These are phyloP conservation scores for Drosophila kikkawai DNA, from an alignment of 1,140 invertebrate genomes.

Conservation along the genomic window DNA sequence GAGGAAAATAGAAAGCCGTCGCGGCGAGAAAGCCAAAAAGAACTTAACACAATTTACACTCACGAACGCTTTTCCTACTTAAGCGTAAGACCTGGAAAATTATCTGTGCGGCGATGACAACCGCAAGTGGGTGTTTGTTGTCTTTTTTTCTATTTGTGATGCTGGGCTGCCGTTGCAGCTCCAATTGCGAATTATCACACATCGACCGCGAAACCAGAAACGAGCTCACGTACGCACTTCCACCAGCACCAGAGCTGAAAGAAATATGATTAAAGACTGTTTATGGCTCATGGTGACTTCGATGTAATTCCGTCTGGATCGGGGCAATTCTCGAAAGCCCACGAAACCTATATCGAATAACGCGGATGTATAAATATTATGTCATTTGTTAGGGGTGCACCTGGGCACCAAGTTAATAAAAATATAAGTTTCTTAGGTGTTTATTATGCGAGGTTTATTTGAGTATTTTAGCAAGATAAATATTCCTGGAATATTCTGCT, in stretches of 20 bases:
- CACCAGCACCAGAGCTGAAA: constrained; percentile 9
- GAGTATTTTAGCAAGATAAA: background rate
- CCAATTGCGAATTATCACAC: constrained; percentile 75
- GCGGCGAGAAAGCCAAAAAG: constrained; percentile 73
- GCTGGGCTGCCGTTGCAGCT: constrained; percentile 55
- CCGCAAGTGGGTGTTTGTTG: constrained; percentile 71
- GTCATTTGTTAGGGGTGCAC: background rate
- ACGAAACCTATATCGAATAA: constrained; percentile 21
- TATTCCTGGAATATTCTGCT: background rate
- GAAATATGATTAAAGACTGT: constrained; percentile 29
- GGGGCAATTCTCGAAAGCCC: constrained; percentile 14
- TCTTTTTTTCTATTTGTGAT: constrained; percentile 5
- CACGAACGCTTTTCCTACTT: constrained; percentile 76
- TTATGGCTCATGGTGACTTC: constrained; percentile 16
- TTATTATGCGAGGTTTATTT: background rate
- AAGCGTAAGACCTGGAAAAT: constrained; percentile 72
- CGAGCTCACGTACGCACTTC: constrained; percentile 54
- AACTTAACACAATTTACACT: constrained; percentile 83
- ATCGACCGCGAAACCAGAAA: constrained; percentile 68
- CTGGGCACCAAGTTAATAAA: background rate
- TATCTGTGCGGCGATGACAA: constrained; percentile 59
- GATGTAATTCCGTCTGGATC: constrained; percentile 24
- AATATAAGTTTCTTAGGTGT: background rate
- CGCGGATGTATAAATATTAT: constrained; percentile 43
- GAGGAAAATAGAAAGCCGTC: constrained; percentile 71